Base-by-base conservation (phyloP, 35 echinoderm and acorn worm species). In the Patiria miniata region DNA sequence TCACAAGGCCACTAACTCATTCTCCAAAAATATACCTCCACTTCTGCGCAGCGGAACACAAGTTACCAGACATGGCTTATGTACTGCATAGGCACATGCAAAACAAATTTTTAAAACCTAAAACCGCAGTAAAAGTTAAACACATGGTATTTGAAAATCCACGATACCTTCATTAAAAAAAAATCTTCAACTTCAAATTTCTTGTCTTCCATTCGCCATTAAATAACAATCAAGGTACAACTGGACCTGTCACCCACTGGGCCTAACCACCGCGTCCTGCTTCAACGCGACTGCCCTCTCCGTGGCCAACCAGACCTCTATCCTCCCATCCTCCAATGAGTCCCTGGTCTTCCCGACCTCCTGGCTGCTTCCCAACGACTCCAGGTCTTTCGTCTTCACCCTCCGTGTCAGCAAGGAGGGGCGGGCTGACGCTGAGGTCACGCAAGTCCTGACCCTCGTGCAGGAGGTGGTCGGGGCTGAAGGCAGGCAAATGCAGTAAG, bases 181-280 rank as follows among this genome's bases (percentile, higher is more conserved):
- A n/a, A n/a, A n/a, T n/a, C n/a, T n/a, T n/a, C n/a, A n/a, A n/a
- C n/a, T n/a, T n/a, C n/a, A n/a, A n/a, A n/a, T n/a, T n/a, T 68
- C n/a, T 68, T 7, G 18, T 18, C 33, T 36, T 57, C 56, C 32
- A 47, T 47, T 47, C 42, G 42, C 12, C 42, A 47, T n/a, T n/a
- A n/a, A n/a, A n/a, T 47, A 47, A 47, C 42, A 12, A 47, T 37
- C 34, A 32, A 95, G 94, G 34, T 95, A 89, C 73, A 85, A 79
- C 15, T 95, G 94, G 94, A 89, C 85, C 1, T 95, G 94, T 52
- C 38, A 86, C 39, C 89, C 68, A 53, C 44, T 95, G 5, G 82
- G 88, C 42, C 50, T 37, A 8, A 84, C 89, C 1, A 53, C 81
- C 18, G 21, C 34, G 6, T n/a, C 69, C 2, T 95, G 94, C 77